Base-by-base conservation (phyloP, 2,888 invertebrate genomes). In the Empis stercorea region DNA sequence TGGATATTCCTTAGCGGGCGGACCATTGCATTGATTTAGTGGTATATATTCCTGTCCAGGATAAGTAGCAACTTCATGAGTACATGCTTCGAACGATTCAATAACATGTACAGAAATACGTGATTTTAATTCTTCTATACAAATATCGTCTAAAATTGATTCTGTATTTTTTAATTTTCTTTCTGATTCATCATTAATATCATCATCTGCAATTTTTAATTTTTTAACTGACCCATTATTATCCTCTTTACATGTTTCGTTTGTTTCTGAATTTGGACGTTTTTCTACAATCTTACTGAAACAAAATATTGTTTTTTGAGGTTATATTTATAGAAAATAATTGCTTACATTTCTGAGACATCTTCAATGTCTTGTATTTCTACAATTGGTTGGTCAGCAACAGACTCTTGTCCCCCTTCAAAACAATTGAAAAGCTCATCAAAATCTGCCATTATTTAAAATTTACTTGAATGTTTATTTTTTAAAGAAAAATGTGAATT, bases 21-120 rank as follows among this genome's bases (percentile, higher is more conserved):
- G 80, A 0, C 74, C 73, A 5, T 72, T 68, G 2, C 73, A 65
- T 4, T 74, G 73, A 48, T 74, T 66, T 30, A 81, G 70, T 14
- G 74, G 79, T 30, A 76, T 71, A 64, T 88, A 96, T 46, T 84
- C 81, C 54, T 84, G 80, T 53, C 84, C 84, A 0, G 91, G 92
- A 39, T 97, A 96, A 46, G 91, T 78, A 1, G 95, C 95, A 42
- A 94, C 95, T 73, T 97, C 96, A 64, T 99, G 99, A 13, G 88
- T 86, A 65, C 96, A 99, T 1, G 92, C 87, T 60, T 91, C 93
- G 34, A 87, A 78, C 0, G 94, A 86, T 58, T 94, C 88, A 49
- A 97, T 78, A 4, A 84, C 84, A 64, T 94, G 92, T 17, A 95
- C 81, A 46, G 84, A 79, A 54, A 95, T 89, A 46, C 92, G 78